phyloP scores from a whole-genome alignment of 2,888 invertebrate genomes.

The Polyploca ridens region DNA sequence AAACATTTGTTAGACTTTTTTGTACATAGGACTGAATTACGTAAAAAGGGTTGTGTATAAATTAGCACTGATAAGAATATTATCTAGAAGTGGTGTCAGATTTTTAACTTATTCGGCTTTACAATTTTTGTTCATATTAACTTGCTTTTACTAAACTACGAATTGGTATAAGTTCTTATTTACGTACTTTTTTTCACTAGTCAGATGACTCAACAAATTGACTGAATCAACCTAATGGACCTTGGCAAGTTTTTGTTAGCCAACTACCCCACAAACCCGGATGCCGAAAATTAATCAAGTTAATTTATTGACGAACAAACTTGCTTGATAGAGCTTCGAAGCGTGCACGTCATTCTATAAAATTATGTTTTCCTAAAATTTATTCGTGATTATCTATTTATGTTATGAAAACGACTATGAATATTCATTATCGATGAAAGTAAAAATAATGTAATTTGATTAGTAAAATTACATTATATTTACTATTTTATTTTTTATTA shows the following conservation, averaged over 20 bases:
- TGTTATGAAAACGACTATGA: no score
- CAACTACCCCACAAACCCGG: background rate
- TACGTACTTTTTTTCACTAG: background rate
- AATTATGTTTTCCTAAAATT: background rate
- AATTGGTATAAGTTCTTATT: no score
- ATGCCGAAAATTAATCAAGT: constrained; percentile 12
- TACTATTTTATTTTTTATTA: no score
- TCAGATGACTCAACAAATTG: constrained; percentile 26
- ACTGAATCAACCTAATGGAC: constrained; percentile 34
- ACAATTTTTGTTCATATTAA: background rate
- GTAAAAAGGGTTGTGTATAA: no score
- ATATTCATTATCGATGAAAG: no score
- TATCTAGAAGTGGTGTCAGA: no score
- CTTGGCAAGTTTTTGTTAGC: constrained; percentile 21
- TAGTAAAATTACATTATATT: no score
- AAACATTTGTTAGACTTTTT: background rate
- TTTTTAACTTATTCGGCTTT: background rate
- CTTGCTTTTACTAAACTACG: background rate
- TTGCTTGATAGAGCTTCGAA: background rate
- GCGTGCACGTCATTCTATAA: background rate
- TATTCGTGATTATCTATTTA: background rate
- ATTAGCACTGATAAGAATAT: no score
- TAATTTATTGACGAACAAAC: constrained; percentile 9
- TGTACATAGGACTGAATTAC: no score
- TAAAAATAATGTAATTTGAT: no score